Conservation (phyloP, 2,888 invertebrate species). For the Lasioglossum calceatum region DNA sequence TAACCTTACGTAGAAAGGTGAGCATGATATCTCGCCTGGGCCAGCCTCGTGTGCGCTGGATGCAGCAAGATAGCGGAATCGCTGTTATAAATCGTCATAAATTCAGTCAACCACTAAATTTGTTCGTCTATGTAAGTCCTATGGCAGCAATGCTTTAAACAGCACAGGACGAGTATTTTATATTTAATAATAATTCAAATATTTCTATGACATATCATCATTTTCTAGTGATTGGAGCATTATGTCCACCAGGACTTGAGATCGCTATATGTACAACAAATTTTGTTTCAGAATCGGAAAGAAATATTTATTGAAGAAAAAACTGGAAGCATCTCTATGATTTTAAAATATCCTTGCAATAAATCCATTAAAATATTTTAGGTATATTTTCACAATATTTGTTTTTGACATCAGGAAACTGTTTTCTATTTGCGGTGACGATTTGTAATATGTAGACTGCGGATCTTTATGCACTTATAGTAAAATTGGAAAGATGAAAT, state of each 20-base stretch:
- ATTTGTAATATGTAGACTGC: no score
- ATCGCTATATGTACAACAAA: no score
- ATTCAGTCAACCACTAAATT: constrained; percentile 5
- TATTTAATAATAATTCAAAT: neutral
- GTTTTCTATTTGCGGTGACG: no score
- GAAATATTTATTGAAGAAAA: no score
- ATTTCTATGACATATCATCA: neutral
- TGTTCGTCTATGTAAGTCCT: neutral
- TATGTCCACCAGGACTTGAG: neutral
- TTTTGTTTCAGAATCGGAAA: no score
- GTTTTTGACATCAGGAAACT: no score
- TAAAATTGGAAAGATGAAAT: no score
- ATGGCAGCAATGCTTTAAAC: neutral
- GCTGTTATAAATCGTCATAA: constrained; percentile 11
- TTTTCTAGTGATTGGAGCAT: neutral
- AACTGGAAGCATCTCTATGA: no score
- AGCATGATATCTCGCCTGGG: neutral
- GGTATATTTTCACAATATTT: no score
- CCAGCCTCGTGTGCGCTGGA: constrained; percentile 1
- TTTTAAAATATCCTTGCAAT: no score
- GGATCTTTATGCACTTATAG: no score
- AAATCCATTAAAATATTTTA: no score
- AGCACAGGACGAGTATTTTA: neutral
- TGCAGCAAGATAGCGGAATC: constrained; percentile 8
- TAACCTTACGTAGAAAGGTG: neutral